A percentile compares a stretch with the other conserved stretches of the same genome.
Conservation (phyloP, 92 coral and sea anemone genomes). For the Epizoanthus illoricatus region DNA sequence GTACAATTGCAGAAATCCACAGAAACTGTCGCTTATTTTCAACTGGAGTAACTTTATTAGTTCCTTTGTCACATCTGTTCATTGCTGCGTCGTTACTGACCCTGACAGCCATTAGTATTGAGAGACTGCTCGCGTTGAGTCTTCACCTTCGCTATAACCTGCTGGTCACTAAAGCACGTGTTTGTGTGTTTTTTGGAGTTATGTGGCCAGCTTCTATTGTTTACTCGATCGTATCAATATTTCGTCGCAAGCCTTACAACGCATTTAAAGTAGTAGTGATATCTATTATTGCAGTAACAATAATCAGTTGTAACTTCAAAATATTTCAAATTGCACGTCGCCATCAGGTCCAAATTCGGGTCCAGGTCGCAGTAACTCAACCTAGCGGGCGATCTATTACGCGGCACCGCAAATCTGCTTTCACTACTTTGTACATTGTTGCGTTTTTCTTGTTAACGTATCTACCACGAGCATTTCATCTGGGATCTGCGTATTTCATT, state of each 20-base stretch:
- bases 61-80: neutral
- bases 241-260: neutral
- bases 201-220: neutral
- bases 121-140: neutral
- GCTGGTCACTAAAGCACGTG: neutral
- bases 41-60: neutral
- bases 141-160: constrained; percentile 1
- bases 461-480: neutral
- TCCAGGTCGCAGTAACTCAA: neutral
- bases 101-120: neutral
- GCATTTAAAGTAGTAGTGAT: neutral
- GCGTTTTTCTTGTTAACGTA: neutral
- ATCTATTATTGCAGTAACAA: neutral
- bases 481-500: neutral
- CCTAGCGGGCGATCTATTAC: neutral
- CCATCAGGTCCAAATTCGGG: neutral
- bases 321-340: neutral
- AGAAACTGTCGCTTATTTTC: neutral
- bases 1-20: constrained; percentile 19
- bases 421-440: neutral
- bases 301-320: neutral
- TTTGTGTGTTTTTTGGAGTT: neutral
- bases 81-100: neutral
- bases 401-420: neutral
- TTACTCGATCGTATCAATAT: neutral